Conservation (phyloP, 2,113 vertebrate genomes). For the Procavia capensis region DNA sequence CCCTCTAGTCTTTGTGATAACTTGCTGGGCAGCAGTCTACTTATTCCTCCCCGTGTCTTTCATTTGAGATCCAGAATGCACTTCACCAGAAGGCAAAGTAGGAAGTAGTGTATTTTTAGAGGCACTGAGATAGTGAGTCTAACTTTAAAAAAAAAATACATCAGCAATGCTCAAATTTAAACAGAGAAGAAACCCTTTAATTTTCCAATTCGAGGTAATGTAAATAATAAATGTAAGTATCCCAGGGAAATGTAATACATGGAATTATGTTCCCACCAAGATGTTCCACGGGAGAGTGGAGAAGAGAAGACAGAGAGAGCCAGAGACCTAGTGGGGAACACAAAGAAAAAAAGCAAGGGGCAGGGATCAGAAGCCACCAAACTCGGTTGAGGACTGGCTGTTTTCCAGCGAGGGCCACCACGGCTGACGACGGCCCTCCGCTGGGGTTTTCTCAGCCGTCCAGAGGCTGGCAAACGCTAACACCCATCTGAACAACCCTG, state of each 20-base stretch:
- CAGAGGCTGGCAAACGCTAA: not conserved
- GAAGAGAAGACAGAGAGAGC: not conserved
- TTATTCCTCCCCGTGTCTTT: constrained; percentile 30
- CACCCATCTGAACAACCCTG: not conserved
- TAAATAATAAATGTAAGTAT: constrained; percentile 55
- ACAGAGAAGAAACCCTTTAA: not conserved
- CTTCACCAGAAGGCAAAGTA: constrained; percentile 53
- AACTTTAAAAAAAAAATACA: not conserved
- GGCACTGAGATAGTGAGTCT: not conserved
- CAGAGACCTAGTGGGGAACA: not conserved
- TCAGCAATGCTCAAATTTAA: constrained; percentile 52
- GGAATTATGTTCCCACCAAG: constrained; percentile 49
- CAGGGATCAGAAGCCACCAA: constrained; percentile 23
- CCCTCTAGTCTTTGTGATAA: not conserved
- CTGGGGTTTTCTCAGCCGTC: constrained; percentile 2
- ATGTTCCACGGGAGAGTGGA: not conserved
- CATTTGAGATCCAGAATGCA: constrained; percentile 48
- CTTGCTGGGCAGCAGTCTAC: not conserved
- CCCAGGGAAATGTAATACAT: constrained; percentile 6
- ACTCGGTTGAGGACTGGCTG: not conserved
- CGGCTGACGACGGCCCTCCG: not conserved
- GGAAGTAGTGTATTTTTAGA: constrained; percentile 61
- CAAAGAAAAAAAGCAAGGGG: not conserved
- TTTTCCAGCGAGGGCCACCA: not conserved
- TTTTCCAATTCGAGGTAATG: constrained; percentile 56